Percentiles rank a stretch among this genome's conserved stretches.
phyloP scores from a whole-genome alignment of 2,888 invertebrate genomes.

The Synanthedon formicaeformis region DNA sequence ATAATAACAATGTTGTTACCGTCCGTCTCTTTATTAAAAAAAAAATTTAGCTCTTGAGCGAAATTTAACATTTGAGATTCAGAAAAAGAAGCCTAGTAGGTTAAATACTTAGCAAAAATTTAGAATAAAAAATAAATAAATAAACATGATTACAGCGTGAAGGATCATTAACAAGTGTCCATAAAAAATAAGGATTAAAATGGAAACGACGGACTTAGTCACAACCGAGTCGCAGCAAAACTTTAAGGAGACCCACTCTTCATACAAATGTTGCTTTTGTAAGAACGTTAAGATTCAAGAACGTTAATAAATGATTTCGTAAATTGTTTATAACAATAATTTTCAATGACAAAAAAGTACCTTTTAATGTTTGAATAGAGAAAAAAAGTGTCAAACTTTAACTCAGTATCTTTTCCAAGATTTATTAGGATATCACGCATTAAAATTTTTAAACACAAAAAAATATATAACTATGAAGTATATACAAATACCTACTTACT shows the following conservation, averaged over 20 bases:
- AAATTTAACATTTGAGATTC: conserved; percentile 11
- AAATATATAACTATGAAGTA: too few species aligned
- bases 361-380: too few species aligned
- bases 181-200: conserved; percentile 26
- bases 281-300: background rate
- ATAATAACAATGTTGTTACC: conserved; percentile 47
- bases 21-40: conserved; percentile 25
- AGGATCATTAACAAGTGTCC: conserved; percentile 58
- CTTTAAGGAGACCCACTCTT: conserved; percentile 21
- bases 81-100: conserved; percentile 13
- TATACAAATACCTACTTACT: too few species aligned
- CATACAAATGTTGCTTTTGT: background rate
- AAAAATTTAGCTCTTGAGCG: too few species aligned
- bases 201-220: conserved; percentile 25
- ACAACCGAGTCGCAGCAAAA: conserved; percentile 32
- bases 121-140: conserved; percentile 1
- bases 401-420: too few species aligned
- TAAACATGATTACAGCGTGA: conserved; percentile 25
- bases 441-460: too few species aligned
- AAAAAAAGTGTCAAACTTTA: too few species aligned
- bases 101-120: too few species aligned
- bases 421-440: too few species aligned
- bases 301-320: background rate
- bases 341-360: too few species aligned
- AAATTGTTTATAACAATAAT: too few species aligned